A percentile compares a stretch with the other conserved stretches of the same genome.
Evolutionary conservation across 2,888 invertebrate genomes (phyloP).

Genomic region (Acrocyrtus sp.): DNA sequence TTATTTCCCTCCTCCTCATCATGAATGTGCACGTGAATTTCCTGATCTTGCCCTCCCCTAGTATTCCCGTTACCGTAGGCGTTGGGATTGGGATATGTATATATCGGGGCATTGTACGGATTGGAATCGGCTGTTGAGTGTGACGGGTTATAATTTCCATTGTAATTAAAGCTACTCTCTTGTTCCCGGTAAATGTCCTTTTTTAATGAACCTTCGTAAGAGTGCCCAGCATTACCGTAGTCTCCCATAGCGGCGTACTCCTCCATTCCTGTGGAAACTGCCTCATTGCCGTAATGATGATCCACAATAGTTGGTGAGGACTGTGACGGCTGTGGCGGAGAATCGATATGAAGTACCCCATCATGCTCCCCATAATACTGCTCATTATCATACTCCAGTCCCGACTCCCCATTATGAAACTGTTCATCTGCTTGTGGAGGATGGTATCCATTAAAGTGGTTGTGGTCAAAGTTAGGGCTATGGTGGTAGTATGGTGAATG

Average conservation of each 20-base stretch:
- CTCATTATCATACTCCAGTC: not conserved
- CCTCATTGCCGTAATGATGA: conserved; percentile 44
- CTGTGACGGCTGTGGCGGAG: too few relatives aligned
- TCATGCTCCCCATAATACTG: not conserved
- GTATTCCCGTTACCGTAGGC: too few relatives aligned
- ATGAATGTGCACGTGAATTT: conserved; percentile 42
- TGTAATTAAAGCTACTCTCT: conserved; percentile 37
- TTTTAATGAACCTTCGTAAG: too few relatives aligned
- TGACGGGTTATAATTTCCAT: not conserved
- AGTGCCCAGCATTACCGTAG: too few relatives aligned
- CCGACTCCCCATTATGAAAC: too few relatives aligned
- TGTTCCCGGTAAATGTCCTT: too few relatives aligned
- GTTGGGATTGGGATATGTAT: not conserved
- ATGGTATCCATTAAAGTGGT: too few relatives aligned
- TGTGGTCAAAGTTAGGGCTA: conserved; percentile 1
- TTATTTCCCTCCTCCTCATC: conserved; percentile 9
- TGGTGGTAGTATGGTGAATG: not conserved
- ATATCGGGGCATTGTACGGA: not conserved
- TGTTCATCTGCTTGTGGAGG: too few relatives aligned
- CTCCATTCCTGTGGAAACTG: conserved; percentile 33
- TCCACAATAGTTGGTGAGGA: conserved; percentile 7
- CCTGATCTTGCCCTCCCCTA: too few relatives aligned
- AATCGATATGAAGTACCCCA: conserved; percentile 4
- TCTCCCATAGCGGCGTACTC: too few relatives aligned
- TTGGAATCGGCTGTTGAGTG: conserved; percentile 13